Evolutionary conservation across 2,888 invertebrate species (phyloP).

Genomic region (Ariolimax columbianus): DNA sequence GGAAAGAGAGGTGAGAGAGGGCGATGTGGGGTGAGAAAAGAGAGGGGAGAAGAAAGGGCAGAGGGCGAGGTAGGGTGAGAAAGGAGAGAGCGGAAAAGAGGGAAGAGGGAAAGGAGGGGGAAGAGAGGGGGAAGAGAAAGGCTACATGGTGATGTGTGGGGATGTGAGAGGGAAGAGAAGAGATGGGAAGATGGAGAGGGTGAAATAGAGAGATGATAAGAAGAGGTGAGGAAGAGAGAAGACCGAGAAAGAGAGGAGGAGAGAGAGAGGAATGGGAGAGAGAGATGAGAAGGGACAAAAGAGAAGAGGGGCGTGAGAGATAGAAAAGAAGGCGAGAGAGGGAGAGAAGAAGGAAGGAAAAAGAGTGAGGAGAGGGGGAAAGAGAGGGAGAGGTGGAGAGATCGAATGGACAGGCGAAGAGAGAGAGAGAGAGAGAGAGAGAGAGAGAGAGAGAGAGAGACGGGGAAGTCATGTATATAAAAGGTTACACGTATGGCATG

Average conservation of each 20-base stretch:
- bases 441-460: no score
- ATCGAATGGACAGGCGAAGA: conserved; percentile 7
- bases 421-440: background rate
- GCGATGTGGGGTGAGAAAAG: no score
- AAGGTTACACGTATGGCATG: no score
- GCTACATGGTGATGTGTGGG: no score
- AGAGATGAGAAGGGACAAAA: background rate
- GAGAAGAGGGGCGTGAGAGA: background rate
- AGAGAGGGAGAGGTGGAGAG: no score
- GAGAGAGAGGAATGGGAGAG: background rate
- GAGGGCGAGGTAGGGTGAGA: no score
- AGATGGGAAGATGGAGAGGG: background rate
- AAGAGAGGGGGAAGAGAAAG: no score
- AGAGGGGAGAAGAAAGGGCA: no score
- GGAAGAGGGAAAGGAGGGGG: no score
- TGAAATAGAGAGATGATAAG: background rate
- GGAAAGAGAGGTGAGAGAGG: no score
- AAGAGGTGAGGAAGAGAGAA: background rate
- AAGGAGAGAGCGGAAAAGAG: no score
- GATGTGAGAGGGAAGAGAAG: background rate
- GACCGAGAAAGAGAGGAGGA: background rate
- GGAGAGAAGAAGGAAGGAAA: background rate
- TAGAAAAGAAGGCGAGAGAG: background rate
- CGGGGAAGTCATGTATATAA: no score
- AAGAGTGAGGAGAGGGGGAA: background rate